These are phyloP conservation scores for Cantharis lateralis DNA, from an alignment of 2,888 invertebrate species.

Conservation along the genomic window DNA sequence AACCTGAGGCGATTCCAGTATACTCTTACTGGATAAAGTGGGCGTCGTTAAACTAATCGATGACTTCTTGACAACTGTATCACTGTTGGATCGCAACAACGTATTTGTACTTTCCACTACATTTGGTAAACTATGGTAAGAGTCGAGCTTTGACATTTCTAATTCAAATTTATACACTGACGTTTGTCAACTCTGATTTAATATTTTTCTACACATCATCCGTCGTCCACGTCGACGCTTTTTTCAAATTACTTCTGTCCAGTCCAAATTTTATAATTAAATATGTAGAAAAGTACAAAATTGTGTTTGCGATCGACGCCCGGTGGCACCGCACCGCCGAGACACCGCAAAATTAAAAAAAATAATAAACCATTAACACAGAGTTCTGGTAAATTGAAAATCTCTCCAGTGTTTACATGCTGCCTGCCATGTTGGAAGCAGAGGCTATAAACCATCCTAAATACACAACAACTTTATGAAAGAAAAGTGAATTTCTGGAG, in stretches of 20 bases:
- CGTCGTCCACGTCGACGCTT: not conserved
- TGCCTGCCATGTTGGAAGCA: not conserved
- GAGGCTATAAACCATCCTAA: not conserved
- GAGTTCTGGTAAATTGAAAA: not conserved
- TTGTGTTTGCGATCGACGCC: not conserved
- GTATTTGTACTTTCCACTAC: not conserved
- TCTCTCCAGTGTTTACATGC: not conserved
- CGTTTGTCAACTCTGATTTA: not conserved
- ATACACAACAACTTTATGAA: not conserved
- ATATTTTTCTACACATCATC: not conserved
- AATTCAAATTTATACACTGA: not conserved
- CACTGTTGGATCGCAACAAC: not conserved
- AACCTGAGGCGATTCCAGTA: slow-evolving; percentile 8
- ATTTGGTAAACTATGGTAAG: not conserved
- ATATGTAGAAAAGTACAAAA: not conserved
- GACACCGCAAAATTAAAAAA: not conserved
- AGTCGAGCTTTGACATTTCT: not conserved
- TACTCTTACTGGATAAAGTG: slow-evolving; percentile 15
- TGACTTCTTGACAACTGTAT: slow-evolving; percentile 12
- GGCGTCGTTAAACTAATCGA: slow-evolving; percentile 14
- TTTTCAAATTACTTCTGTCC: not conserved
- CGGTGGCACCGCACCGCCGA: not conserved
- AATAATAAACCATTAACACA: not conserved
- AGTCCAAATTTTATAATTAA: not conserved
- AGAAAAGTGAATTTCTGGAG: not conserved